These are phyloP conservation scores for Cercopithecus neglectus DNA, from an alignment of 2,797 vertebrate genomes.

Conservation along the genomic window DNA sequence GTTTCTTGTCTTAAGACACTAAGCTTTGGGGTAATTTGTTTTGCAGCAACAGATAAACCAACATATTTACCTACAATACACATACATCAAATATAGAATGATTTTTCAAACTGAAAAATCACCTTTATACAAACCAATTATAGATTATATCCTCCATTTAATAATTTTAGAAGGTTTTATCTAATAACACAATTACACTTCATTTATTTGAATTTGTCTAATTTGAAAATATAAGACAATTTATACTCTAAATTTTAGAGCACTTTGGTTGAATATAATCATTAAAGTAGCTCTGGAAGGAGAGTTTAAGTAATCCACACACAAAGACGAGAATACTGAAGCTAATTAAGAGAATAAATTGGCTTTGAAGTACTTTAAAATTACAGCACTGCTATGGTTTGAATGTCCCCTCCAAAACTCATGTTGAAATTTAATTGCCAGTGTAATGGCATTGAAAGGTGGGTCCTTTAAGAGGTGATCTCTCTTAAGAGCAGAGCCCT, in stretches of 20 bases:
- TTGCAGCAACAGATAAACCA: not conserved
- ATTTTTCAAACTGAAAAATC: constrained; percentile 21
- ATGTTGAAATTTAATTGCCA: not conserved
- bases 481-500: not conserved
- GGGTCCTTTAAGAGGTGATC: not conserved
- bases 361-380: not conserved
- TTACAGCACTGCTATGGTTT: not conserved
- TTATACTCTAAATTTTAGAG: not conserved
- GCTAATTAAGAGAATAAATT: not conserved
- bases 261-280: not conserved
- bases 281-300: not conserved
- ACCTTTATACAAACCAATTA: not conserved
- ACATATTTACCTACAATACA: not conserved
- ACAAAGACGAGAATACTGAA: not conserved
- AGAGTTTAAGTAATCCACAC: not conserved
- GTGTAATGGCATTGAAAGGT: not conserved
- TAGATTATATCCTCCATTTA: not conserved
- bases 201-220: not conserved
- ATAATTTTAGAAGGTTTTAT: not conserved
- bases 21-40: not conserved
- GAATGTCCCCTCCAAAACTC: not conserved
- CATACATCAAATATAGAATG: not conserved
- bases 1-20: not conserved
- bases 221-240: constrained; percentile 22
- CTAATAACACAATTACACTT: constrained; percentile 1